Evolutionary conservation across 2,888 invertebrate genomes (phyloP).

Genomic region (Petrophora chlorosata): DNA sequence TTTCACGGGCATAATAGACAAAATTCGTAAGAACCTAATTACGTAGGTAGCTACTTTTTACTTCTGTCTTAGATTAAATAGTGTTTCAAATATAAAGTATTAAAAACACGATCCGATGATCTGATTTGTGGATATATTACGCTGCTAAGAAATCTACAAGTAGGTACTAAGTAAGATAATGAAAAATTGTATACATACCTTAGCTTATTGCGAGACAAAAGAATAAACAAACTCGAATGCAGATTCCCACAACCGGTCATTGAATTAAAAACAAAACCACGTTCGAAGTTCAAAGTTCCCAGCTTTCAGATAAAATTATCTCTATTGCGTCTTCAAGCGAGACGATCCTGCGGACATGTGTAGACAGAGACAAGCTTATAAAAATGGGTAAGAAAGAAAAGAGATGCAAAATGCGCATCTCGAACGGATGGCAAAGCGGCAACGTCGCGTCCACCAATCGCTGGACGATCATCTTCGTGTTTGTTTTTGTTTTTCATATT

Average conservation of each 20-base stretch:
- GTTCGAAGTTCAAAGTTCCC: slow-evolving; percentile 66
- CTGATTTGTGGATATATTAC: too few species aligned
- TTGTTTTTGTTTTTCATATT: slow-evolving; percentile 63
- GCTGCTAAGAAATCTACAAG: too few species aligned
- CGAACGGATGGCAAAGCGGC: slow-evolving; percentile 71
- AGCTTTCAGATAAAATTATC: slow-evolving; percentile 80
- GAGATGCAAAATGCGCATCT: slow-evolving; percentile 63
- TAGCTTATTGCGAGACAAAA: too few species aligned
- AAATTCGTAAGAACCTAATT: too few species aligned
- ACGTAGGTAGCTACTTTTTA: too few species aligned
- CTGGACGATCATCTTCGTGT: slow-evolving; percentile 64
- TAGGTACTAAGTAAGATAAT: too few species aligned
- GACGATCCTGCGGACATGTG: slow-evolving; percentile 76
- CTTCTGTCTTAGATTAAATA: too few species aligned
- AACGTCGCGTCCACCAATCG: slow-evolving; percentile 81
- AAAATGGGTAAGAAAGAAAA: slow-evolving; percentile 38
- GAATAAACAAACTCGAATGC: slow-evolving; percentile 4
- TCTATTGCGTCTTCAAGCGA: slow-evolving; percentile 81
- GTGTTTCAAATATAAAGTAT: too few species aligned
- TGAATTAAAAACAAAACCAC: slow-evolving; percentile 64
- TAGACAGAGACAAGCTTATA: slow-evolving; percentile 51
- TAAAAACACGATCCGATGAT: too few species aligned
- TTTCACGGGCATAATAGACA: too few species aligned
- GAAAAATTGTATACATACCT: too few species aligned
- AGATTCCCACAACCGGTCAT: slow-evolving; percentile 54